These are phyloP conservation scores for Perccottus glenii DNA, from an alignment of 2,113 vertebrate genomes.

Conservation along the genomic window DNA sequence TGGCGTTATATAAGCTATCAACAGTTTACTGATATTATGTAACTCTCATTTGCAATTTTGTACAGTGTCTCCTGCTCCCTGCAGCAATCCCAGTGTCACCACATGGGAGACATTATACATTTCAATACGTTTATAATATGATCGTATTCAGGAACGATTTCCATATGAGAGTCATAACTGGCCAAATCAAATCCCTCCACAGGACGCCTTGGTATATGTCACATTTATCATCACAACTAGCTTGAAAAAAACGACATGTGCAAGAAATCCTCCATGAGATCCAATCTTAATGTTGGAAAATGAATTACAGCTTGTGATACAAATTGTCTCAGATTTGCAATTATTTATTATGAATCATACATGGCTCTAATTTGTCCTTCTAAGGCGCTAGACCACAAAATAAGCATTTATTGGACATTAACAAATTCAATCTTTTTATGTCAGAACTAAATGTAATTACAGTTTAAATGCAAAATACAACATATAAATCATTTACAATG, in stretches of 20 bases:
- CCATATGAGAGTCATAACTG: neutral
- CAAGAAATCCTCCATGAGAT: neutral
- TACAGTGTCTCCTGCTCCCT: neutral
- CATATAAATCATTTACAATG: neutral
- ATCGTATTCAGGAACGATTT: slow-evolving; percentile 6
- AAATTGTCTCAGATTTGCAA: slow-evolving; percentile 7
- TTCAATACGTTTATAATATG: slow-evolving; percentile 5
- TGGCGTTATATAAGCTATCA: neutral
- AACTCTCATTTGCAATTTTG: neutral
- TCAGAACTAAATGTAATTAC: neutral
- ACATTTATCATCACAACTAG: neutral
- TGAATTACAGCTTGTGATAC: slow-evolving; percentile 1
- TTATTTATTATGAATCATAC: slow-evolving; percentile 7
- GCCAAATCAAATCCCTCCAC: slow-evolving; percentile 8
- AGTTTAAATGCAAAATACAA: neutral
- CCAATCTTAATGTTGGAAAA: slow-evolving; percentile 8
- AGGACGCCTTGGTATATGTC: neutral
- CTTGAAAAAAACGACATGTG: neutral
- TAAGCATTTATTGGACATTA: neutral
- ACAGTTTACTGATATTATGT: slow-evolving; percentile 7
- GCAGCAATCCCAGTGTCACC: neutral
- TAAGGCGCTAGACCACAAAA: neutral
- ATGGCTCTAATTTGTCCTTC: neutral
- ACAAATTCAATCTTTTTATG: neutral
- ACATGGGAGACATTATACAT: slow-evolving; percentile 10